These are phyloP conservation scores for Catocala fraxini DNA, from an alignment of 2,888 invertebrate species.

Conservation along the genomic window DNA sequence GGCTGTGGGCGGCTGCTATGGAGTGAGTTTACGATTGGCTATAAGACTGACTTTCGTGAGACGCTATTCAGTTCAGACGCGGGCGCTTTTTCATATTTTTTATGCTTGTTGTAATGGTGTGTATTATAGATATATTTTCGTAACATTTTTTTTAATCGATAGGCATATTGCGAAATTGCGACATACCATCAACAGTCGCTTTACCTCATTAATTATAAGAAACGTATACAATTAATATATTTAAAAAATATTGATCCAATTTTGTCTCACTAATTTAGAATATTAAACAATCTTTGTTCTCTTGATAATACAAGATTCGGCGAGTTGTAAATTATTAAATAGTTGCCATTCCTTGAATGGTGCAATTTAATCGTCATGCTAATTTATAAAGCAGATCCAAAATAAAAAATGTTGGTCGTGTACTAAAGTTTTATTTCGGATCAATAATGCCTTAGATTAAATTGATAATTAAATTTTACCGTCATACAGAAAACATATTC, in stretches of 20 bases:
- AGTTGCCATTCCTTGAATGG: too few species aligned
- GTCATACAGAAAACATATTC: too few species aligned
- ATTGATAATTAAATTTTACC: too few species aligned
- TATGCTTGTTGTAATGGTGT: neutral
- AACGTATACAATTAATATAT: neutral
- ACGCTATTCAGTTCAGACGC: neutral
- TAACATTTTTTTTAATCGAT: too few species aligned
- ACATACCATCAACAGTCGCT: neutral
- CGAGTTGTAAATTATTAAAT: too few species aligned
- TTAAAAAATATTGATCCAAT: neutral
- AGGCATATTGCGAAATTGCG: too few species aligned
- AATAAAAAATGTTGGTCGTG: too few species aligned
- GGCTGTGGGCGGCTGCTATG: neutral
- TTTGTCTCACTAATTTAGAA: neutral
- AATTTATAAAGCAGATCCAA: too few species aligned
- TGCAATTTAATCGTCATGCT: too few species aligned
- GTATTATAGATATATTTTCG: neutral
- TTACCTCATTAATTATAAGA: slow-evolving; percentile 1
- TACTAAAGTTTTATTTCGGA: too few species aligned
- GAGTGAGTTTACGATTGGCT: neutral
- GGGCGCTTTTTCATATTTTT: neutral
- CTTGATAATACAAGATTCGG: neutral
- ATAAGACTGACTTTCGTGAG: slow-evolving; percentile 10
- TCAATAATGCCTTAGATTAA: too few species aligned
- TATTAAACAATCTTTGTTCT: neutral